phyloP scores from a whole-genome alignment of 2,113 vertebrate species.

The Leiothrix lutea region DNA sequence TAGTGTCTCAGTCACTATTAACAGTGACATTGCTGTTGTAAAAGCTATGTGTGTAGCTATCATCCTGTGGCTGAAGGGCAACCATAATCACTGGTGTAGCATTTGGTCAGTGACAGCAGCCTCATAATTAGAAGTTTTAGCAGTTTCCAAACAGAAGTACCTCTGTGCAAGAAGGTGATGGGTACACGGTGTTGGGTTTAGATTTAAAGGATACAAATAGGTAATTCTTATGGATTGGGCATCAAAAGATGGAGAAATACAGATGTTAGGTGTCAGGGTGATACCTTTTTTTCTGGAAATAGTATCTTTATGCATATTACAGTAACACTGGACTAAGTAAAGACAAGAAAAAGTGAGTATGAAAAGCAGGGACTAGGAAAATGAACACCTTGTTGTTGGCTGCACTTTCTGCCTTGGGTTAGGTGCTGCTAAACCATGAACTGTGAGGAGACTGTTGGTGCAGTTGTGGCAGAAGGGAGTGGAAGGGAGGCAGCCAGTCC shows the following conservation, averaged over 20 bases:
- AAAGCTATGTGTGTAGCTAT: neutral
- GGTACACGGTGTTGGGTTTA: neutral
- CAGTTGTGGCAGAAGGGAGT: neutral
- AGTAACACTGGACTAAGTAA: neutral
- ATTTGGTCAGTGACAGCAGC: neutral
- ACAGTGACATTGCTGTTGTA: neutral
- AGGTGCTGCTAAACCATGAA: neutral
- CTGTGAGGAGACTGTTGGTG: neutral
- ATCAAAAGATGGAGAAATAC: neutral
- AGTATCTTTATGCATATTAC: neutral
- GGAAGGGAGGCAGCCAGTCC: neutral
- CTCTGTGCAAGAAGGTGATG: neutral
- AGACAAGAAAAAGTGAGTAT: neutral
- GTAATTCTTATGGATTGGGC: neutral
- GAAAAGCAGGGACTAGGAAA: neutral
- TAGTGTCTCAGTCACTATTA: neutral
- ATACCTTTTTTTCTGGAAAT: neutral
- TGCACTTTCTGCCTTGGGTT: neutral
- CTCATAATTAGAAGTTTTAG: neutral
- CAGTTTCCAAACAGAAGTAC: neutral
- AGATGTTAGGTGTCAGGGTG: neutral
- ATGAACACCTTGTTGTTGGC: neutral
- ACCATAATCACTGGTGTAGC: neutral
- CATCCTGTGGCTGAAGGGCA: neutral
- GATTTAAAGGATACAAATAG: neutral